A percentile compares a stretch with the other conserved stretches of the same genome.
Conservation (phyloP, 1,140 invertebrate species). For the Conopomorpha cramerella region DNA sequence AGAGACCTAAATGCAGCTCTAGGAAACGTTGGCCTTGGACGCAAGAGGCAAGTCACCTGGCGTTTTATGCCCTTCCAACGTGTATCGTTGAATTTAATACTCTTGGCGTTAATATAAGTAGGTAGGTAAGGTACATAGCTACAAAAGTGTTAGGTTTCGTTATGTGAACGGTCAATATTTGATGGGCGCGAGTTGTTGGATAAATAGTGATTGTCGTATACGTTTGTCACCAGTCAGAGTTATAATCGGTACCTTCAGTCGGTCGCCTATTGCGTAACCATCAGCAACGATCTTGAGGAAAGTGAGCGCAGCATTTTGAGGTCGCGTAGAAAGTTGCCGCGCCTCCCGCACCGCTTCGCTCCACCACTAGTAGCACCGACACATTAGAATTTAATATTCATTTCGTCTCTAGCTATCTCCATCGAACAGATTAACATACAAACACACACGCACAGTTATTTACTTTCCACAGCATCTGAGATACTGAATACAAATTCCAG, state of each 20-base stretch:
- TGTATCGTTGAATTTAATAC: too few species aligned
- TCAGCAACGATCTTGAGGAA: constrained; percentile 48
- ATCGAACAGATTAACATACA: too few species aligned
- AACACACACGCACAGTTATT: too few species aligned
- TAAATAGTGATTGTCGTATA: constrained; percentile 6
- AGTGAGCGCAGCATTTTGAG: constrained; percentile 58
- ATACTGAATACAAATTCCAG: too few species aligned
- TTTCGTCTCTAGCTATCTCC: too few species aligned
- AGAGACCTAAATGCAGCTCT: constrained; percentile 56
- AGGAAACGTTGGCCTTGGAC: constrained; percentile 55
- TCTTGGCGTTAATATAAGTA: too few species aligned
- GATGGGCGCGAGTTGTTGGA: constrained; percentile 4
- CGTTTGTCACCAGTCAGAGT: constrained; percentile 6
- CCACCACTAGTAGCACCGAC: constrained; percentile 10
- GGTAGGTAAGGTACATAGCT: too few species aligned
- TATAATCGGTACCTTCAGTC: constrained; percentile 34
- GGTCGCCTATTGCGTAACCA: constrained; percentile 47
- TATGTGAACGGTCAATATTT: constrained; percentile 9
- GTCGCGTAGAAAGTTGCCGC: constrained; percentile 54
- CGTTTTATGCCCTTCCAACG: constrained; percentile 52
- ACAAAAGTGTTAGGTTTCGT: too few species aligned
- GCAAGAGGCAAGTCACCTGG: constrained; percentile 51
- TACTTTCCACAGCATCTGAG: too few species aligned
- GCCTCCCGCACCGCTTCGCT: constrained; percentile 14
- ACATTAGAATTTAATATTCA: constrained; percentile 7